Evolutionary conservation across 2,797 vertebrate species (phyloP), one percentile per base, ranked within the genome.

Genomic region (Acropternis orthonyx): DNA sequence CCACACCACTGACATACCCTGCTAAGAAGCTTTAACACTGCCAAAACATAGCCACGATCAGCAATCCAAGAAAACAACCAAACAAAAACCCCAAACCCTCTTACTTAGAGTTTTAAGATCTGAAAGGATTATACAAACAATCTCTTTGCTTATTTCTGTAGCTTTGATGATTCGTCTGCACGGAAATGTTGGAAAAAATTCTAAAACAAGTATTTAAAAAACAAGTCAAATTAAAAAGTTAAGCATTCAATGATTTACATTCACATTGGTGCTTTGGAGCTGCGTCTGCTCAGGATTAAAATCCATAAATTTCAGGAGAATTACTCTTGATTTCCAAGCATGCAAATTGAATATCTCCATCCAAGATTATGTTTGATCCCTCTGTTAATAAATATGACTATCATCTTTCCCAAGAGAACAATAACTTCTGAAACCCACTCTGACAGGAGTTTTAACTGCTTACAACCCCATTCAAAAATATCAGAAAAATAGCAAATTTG

Each of bases 151-250:
- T 84, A 62, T 69, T 86, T 84, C 54, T 18, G 15, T 32, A 90
- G 22, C 48, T 87, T 76, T 84, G 51, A 37, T 68, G 48, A 88
- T 82, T 82, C 76, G 13, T 55, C 54, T 86, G 48, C 34, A n/a
- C 1, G 2, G 69, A 81, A 95, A 92, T 54, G 55, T 62, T 90
- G 48, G 62, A 76, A 86, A 77, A 65, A 83, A 10, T 6, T 36
- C 56, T 52, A 81, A 88, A 94, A 68, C 48, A 92, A 82, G 23
- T 62, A 86, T 72, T 90, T 77, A 22, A 72, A 87, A 93, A 52
- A 0, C 41, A 81, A 81, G 54, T 43, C 8, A 15, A 92, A 79
- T 68, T 48, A 72, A 91, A 52, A 89, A 82, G 68, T 71, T 73
- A 90, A 92, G 61, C 44, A 71, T 55, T 74, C 62, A 58, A 1